Base-by-base conservation (phyloP, 37 sponge, comb jelly and placozoan genomes). In the Aplysina aerophoba region DNA sequence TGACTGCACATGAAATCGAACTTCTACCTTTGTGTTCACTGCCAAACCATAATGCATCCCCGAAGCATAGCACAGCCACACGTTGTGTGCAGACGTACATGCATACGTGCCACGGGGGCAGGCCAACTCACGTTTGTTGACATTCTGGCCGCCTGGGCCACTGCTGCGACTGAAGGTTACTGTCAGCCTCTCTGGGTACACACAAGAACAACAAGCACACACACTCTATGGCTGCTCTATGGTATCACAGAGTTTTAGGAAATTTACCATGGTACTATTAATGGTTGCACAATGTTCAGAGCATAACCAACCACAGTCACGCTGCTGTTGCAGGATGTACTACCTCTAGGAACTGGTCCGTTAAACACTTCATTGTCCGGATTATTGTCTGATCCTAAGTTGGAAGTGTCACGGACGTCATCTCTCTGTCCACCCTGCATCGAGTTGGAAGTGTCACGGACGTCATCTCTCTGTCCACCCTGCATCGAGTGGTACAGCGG, bases 81-180 rank as follows among this genome's bases (percentile, higher is more conserved):
- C 15, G 40, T 15, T 20, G 30, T 16, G 15, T 55, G 54, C 27
- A 80, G n/a, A n/a, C 24, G 33, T 55, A 8, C 14, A 80, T 12
- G 36, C 16, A 22, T 4, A 16, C 2, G 33, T 35, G 14, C 36
- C 27, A 35, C 12, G 27, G 1, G 30, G 0, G 3, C 30, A 15
- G 4, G 8, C 22, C 1, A 5, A 85, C 90, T 63, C 33, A 95
- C 96, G 61, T 79, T 97, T 97, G 89, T 97, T 97, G 0, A 97
- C 97, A 86, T 97, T 97, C 82, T 97, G 97, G 31, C 97, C 97
- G 22, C 97, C 97, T 19, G 97, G 97, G 0, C 97, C 97, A 65
- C 96, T 85, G 39, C 97, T 95, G 30, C 89, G 39, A n/a, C 85
- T 57, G 81, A 79, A 96, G 19, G 68, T 36, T 0, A 93, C 59